phyloP scores from a whole-genome alignment of 2,888 invertebrate genomes.

The Quadroppia sp. region DNA sequence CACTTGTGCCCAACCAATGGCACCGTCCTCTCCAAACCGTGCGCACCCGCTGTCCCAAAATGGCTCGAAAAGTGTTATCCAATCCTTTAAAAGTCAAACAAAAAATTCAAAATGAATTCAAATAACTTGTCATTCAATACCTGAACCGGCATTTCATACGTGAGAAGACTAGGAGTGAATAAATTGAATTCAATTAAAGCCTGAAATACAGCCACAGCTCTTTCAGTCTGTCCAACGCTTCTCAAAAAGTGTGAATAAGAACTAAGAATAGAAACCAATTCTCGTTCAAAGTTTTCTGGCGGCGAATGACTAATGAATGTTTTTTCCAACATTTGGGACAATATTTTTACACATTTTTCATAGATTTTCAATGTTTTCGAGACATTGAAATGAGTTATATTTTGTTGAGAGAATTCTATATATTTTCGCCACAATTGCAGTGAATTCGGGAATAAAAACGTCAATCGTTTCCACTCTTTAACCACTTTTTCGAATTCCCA shows the following conservation, averaged over 20 bases:
- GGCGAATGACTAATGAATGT: slow-evolving; percentile 51
- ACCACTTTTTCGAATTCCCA: slow-evolving; percentile 50
- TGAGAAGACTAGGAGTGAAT: slow-evolving; percentile 50
- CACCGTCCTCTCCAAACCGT: slow-evolving; percentile 53
- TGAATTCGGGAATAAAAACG: slow-evolving; percentile 54
- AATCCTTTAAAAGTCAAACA: slow-evolving; percentile 48
- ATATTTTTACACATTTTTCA: slow-evolving; percentile 52
- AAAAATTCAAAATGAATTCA: not conserved
- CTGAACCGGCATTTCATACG: slow-evolving; percentile 41
- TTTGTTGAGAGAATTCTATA: slow-evolving; percentile 52
- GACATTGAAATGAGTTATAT: slow-evolving; percentile 52
- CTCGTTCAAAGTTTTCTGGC: slow-evolving; percentile 50
- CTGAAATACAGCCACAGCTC: slow-evolving; percentile 54
- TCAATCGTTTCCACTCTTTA: slow-evolving; percentile 53
- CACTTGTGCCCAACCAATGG: slow-evolving; percentile 53
- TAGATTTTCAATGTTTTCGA: slow-evolving; percentile 51
- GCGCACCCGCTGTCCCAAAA: slow-evolving; percentile 55
- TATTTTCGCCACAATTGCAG: slow-evolving; percentile 53
- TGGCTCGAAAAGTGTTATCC: slow-evolving; percentile 52
- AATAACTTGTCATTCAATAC: not conserved
- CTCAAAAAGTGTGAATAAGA: slow-evolving; percentile 32
- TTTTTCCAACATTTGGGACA: slow-evolving; percentile 51
- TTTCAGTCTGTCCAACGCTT: slow-evolving; percentile 53
- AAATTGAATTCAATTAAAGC: slow-evolving; percentile 55
- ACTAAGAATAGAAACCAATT: slow-evolving; percentile 49